These are phyloP conservation scores for Hippotragus niger DNA, from an alignment of 2,113 vertebrate genomes.

Conservation along the genomic window DNA sequence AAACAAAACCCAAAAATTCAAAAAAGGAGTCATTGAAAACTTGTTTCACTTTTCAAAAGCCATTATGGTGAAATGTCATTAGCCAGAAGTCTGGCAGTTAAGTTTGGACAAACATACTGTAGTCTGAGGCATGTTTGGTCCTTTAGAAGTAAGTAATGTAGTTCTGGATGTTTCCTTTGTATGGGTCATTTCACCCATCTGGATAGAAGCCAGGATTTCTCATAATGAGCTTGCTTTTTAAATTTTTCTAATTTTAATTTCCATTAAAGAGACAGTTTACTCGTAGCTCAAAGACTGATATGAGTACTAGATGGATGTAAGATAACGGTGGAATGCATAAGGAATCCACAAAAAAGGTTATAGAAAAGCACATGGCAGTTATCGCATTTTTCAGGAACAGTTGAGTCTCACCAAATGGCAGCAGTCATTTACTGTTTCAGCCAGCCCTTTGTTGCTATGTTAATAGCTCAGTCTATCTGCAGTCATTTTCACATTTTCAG, in stretches of 20 bases:
- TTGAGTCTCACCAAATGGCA: background rate
- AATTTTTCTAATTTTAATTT: conserved; percentile 63
- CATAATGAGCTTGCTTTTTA: conserved; percentile 40
- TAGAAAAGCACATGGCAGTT: background rate
- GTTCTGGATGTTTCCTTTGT: background rate
- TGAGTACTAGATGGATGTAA: conserved; percentile 42
- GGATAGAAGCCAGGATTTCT: conserved; percentile 33
- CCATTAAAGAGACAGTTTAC: conserved; percentile 55
- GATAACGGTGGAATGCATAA: background rate
- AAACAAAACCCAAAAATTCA: background rate
- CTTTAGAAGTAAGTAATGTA: background rate
- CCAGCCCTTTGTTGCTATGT: conserved; percentile 10
- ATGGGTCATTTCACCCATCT: conserved; percentile 44
- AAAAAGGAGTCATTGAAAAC: background rate
- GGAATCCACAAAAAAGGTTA: background rate
- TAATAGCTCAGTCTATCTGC: background rate
- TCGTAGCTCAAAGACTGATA: background rate
- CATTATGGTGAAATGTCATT: background rate
- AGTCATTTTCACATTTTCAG: conserved; percentile 6
- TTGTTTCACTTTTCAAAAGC: conserved; percentile 21
- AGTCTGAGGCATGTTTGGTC: background rate
- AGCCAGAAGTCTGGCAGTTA: background rate
- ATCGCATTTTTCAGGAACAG: background rate
- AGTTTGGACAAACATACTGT: background rate
- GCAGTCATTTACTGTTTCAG: background rate